Base-by-base conservation (phyloP, 2,888 invertebrate genomes). In the Pilophorus perplexus region DNA sequence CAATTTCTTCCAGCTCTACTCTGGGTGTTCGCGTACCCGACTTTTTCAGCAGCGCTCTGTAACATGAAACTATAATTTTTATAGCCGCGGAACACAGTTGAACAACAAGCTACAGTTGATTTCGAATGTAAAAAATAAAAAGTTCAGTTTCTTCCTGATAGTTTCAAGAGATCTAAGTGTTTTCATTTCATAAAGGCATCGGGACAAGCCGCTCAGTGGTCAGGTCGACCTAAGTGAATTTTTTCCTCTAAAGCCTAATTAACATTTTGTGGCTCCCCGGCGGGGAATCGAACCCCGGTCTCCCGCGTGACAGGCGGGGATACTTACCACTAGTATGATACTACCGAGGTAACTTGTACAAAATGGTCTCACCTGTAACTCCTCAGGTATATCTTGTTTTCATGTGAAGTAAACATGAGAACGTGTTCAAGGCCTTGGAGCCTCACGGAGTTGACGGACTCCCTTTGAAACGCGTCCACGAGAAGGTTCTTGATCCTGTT, bases 351-450 rank as follows among this genome's bases (percentile, higher is more conserved):
- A 42, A 42, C 8, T 8, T 14, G 16, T n/a, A 42, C 42, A 42
- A 42, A 60, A 44, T 46, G 27, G n/a, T 5, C 16, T 27, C 27
- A 83, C 84, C 79, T 83, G 75, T 85, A 86, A 74, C 83, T 84
- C 64, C 96, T 82, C 72, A 98, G 76, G 69, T 85, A 82, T 69
- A 98, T 86, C 73, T 83, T 85, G 64, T 89, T 88, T 71, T 90
- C 89, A 2, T 85, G 83, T 2, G 89, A 88, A 38, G 94, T 93
- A 75, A 99, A 93, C 77, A 90, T 88, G 22, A 98, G 78, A 0
- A 90, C 90, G 80, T 96, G 94, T 76, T 99, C 97, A 68, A 99
- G 81, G 0, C 98, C 98, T 75, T 94, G 90, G 10, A 98, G 80
- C 68, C 95, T 84, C 50, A 99, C 84, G 48, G 88, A 85, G 64